Evolutionary conservation across 2,797 vertebrate species (phyloP), one percentile per base, ranked within the genome.

Genomic region (Intellagama lesueurii): DNA sequence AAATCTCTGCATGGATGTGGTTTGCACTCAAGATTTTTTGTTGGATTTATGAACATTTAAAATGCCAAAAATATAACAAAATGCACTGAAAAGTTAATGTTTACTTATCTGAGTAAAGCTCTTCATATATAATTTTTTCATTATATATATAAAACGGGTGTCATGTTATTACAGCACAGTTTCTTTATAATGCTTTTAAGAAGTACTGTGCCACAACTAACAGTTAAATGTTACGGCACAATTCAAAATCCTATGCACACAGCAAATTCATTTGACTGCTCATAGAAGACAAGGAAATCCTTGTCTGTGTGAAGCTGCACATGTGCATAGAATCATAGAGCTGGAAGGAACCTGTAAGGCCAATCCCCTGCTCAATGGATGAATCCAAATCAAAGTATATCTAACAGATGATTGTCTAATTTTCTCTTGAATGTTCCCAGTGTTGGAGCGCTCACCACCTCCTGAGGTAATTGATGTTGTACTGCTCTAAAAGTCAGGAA

Each of bases 1-100:
- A 76, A 93, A 96, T 97, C 96, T 98, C 98, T 98, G 98, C 97
- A 98, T 98, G 98, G 98, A 98, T 98, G 97, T 94, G 96, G 97
- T 95, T 95, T 96, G 93, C 90, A 60, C 47, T 93, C 93, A 73
- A 69, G 87, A 60, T 93, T 94, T 92, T 92, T 69, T 40, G 47
- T 79, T 82, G 17, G 9, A 32, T 93, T 92, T 90, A 40, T 90
- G 91, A 92, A 87, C 87, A 87, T 92, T 93, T 88, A 89, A 91
- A 92, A 86, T 90, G 90, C 47, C 56, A 92, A 95, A 64, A 94
- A 94, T 3, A 26, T 87, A 94, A 91, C 81, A 91, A 94, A 95
- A 93, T 76, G 86, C 68, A 90, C 89, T 92, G 73, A 60, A 82
- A 70, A 68, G 66, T 85, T 85, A 85, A 92, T 83, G 81, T 90